Evolutionary conservation across 1,140 invertebrate genomes (phyloP), one percentile per base, ranked within the genome.

Genomic region (Lordiphosa mommai): DNA sequence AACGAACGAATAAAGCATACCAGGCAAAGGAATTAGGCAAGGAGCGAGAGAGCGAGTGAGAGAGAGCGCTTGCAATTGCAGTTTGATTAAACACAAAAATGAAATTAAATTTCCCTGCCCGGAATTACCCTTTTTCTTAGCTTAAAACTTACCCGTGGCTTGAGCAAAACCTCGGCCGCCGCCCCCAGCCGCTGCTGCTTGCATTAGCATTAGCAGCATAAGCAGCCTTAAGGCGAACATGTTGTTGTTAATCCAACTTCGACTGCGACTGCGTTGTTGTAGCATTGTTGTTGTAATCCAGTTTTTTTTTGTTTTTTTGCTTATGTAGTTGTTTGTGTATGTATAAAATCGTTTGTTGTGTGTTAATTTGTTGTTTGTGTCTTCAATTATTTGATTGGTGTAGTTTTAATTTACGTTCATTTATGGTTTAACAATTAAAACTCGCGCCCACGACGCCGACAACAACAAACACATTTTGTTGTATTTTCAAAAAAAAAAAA

Each of bases 251-350:
- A 79, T 72, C 72, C 72, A 76, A 72, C 34, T 72, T 64, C 38
- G 51, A 68, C 69, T 69, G 74, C 73, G 73, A 72, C 73, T 80
- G 73, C 74, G 64, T 60, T 64, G 73, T 80, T 72, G 73, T 69
- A 73, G 74, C 73, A 69, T 69, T 73, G 74, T 69, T 73, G 74
- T 77, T 80, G 73, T 79, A 80, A 79, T 79, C 73, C 73, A 79
- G 73, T 63, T 63, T 60, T 63, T 72, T 61, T 72, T 44, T 27
- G 30, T 46, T 51, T 57, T 34, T 20, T 38, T 53, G 37, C 10
- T 37, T 14, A 5, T 27, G 47, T 44, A 27, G 7, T 16, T 41
- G 33, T 29, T 65, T 29, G 3, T 40, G 20, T 5, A 23, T 34
- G 6, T 44, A 4, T 12, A 3, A 16, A n/a, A 8, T n/a, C 20